Evolutionary conservation across 2,797 vertebrate genomes (phyloP), one percentile per base, ranked within the genome.

Genomic region (Eleutherodactylus coqui): DNA sequence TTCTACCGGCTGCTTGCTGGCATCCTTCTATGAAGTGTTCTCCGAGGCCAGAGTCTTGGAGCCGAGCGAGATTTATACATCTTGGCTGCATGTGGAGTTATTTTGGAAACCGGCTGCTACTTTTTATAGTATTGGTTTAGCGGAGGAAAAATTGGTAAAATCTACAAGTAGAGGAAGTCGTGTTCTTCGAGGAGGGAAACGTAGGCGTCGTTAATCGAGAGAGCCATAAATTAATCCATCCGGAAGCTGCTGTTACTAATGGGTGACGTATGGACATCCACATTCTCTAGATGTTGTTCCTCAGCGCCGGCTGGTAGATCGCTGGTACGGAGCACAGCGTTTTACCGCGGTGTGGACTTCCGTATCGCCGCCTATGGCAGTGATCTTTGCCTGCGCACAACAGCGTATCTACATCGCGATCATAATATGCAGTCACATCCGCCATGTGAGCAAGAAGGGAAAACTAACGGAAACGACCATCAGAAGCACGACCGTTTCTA

Each of bases 141-240:
- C 32, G 27, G 19, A 62, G 47, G 36, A 72, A 43, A 27, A 58
- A 75, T 51, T 21, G 45, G 27, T 13, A 72, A 70, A 67, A 72
- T 72, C 38, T 77, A 67, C 82, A 72, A 79, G 64, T 69, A 75
- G 64, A 79, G 81, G 86, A 87, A 87, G 81, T 60, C n/a, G 43
- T 78, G 75, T 70, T 79, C 62, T 47, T 79, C 14, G 9, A 60
- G 36, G 43, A 83, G 81, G 73, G 43, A 87, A 87, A 84, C 72
- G 64, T 32, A 83, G 41, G 62, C 75, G 62, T 83, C 62, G 41
- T 87, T 83, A 87, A 79, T 87, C 81, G 72, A 84, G 81, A 24
- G 38, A 55, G 75, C 14, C 78, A 79, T 87, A 83, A 83, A 87
- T 78, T 79, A 87, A 87, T 87, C 78, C 76, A 84, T 87, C 86